Percentiles rank a stretch among this genome's conserved stretches.
Conservation (phyloP, 2,113 vertebrate genomes). For the Corythoichthys haematopterus region DNA sequence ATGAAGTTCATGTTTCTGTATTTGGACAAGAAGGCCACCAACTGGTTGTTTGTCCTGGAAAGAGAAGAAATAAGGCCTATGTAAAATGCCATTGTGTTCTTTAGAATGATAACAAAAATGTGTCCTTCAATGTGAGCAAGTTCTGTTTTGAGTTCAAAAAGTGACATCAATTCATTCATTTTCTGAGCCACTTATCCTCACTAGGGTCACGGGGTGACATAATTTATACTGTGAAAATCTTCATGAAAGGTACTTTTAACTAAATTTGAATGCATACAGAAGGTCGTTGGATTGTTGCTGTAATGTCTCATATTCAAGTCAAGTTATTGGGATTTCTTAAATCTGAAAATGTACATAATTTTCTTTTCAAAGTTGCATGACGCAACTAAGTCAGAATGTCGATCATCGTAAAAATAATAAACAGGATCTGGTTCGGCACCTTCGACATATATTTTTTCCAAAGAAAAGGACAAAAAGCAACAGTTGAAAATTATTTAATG, state of each 20-base stretch:
- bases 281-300: neutral
- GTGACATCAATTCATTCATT: no score
- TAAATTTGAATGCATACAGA: neutral
- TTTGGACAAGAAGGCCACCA: slow-evolving; percentile 93
- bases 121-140: neutral
- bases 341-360: neutral
- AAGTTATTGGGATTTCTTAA: neutral
- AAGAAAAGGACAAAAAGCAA: neutral
- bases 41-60: slow-evolving; percentile 89
- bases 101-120: neutral
- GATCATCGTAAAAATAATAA: neutral
- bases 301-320: neutral
- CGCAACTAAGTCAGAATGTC: neutral
- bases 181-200: no score
- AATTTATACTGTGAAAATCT: neutral
- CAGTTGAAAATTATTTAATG: slow-evolving; percentile 29
- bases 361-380: neutral
- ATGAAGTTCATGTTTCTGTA: slow-evolving; percentile 97
- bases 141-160: neutral
- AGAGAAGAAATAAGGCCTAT: slow-evolving; percentile 26
- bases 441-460: neutral
- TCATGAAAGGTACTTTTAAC: neutral
- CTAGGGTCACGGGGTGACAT: no score
- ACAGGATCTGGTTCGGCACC: neutral
- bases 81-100: slow-evolving; percentile 15